phyloP scores from a whole-genome alignment of 2,888 invertebrate genomes.

The Drosophila prostipennis region DNA sequence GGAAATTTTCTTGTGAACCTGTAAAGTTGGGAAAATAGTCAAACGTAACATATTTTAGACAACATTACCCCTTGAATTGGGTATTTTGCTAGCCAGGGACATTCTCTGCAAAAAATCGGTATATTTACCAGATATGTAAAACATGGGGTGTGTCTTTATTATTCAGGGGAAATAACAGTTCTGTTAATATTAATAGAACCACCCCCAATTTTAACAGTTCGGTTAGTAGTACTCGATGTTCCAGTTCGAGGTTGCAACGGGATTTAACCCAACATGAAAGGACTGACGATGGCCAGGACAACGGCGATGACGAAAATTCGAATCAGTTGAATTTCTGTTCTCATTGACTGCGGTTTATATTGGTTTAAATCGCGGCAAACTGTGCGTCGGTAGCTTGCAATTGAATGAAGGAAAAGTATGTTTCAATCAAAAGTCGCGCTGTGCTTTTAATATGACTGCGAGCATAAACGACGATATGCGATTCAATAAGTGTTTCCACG shows the following conservation, averaged over 20 bases:
- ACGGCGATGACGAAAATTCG: constrained; percentile 2
- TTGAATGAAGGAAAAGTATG: constrained; percentile 44
- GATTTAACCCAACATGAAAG: constrained; percentile 8
- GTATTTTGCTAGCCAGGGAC: not conserved
- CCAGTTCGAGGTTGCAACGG: constrained; percentile 11
- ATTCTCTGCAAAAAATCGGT: not conserved
- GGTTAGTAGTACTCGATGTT: no score
- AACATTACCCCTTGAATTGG: no score
- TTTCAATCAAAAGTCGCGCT: constrained; percentile 38
- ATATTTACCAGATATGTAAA: not conserved
- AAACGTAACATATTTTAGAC: no score
- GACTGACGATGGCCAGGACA: constrained; percentile 1
- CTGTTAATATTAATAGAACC: no score
- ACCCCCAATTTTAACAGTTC: no score
- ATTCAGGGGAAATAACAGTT: not conserved
- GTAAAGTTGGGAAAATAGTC: no score
- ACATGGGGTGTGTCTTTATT: not conserved
- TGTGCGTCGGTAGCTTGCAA: constrained; percentile 30
- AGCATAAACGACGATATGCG: constrained; percentile 21
- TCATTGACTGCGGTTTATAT: constrained; percentile 46
- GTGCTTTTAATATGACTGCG: constrained; percentile 19
- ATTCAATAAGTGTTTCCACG: constrained; percentile 21
- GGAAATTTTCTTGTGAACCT: no score
- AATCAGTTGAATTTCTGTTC: constrained; percentile 52
- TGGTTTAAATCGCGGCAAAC: constrained; percentile 24